phyloP scores from a whole-genome alignment of 2,113 vertebrate genomes.

The Silurus glanis region DNA sequence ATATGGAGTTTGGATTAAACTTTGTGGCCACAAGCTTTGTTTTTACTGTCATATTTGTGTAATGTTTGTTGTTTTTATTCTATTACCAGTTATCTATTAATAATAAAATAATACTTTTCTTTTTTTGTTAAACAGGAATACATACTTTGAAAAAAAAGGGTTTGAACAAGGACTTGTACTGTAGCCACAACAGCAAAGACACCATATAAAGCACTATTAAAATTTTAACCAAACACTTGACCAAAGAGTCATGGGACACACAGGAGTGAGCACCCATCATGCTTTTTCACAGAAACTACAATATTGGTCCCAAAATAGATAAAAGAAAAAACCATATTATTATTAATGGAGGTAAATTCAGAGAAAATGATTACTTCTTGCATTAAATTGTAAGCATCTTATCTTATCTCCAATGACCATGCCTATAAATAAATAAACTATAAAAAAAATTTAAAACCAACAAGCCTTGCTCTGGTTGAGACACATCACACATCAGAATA shows the following conservation, averaged over 20 bases:
- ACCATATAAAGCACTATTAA: not conserved
- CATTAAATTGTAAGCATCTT: too few relatives aligned
- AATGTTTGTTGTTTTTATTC: not conserved
- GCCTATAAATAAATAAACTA: not conserved
- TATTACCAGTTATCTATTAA: not conserved
- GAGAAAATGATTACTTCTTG: too few relatives aligned
- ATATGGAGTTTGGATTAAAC: not conserved
- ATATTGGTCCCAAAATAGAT: not conserved
- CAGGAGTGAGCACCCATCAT: not conserved
- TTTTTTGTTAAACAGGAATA: not conserved
- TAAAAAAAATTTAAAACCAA: not conserved
- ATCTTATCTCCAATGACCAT: too few relatives aligned
- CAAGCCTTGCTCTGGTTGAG: not conserved
- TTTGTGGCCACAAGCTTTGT: not conserved
- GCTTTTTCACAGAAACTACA: not conserved
- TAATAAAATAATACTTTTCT: not conserved
- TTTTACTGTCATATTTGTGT: not conserved
- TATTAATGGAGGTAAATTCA: too few relatives aligned
- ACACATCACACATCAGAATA: not conserved
- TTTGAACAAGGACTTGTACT: not conserved
- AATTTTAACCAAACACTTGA: not conserved
- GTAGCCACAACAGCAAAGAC: not conserved
- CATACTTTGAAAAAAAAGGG: not conserved
- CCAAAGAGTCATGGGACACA: not conserved
- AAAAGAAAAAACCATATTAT: too few relatives aligned